Conservation (phyloP, 2,113 vertebrate species). For the Erythrocercus mccallii region DNA sequence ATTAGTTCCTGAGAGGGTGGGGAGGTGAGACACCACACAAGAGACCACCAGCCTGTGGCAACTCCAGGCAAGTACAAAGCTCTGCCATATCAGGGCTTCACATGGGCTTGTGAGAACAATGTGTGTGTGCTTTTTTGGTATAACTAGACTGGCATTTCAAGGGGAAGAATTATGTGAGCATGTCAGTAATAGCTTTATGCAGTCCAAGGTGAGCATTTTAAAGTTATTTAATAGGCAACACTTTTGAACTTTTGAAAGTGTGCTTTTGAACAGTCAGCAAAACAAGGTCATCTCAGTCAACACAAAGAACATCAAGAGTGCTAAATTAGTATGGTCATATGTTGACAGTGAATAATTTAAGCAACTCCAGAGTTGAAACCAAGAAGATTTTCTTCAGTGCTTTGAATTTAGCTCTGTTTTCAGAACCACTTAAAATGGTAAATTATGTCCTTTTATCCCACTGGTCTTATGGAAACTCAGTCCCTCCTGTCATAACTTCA, state of each 20-base stretch:
- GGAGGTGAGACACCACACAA: background rate
- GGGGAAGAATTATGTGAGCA: background rate
- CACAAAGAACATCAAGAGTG: background rate
- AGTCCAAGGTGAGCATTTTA: background rate
- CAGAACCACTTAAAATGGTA: background rate
- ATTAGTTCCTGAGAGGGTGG: background rate
- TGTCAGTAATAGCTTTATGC: background rate
- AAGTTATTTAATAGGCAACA: background rate
- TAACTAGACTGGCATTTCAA: background rate
- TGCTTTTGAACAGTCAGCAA: background rate
- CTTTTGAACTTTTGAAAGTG: too few relatives aligned
- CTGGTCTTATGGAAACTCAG: background rate
- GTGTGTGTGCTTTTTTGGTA: background rate
- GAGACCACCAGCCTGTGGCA: background rate
- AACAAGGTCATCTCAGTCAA: background rate
- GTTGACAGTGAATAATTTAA: conserved; percentile 38
- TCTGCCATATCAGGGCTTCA: background rate
- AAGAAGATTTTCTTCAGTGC: background rate
- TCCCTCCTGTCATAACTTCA: background rate
- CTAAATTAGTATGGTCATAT: background rate
- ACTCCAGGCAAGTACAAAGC: background rate
- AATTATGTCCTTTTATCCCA: background rate
- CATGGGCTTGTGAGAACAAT: background rate
- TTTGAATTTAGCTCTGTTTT: background rate
- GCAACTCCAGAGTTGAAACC: background rate